Base-by-base conservation (phyloP, 2,113 vertebrate species). In the Thymallus thymallus region DNA sequence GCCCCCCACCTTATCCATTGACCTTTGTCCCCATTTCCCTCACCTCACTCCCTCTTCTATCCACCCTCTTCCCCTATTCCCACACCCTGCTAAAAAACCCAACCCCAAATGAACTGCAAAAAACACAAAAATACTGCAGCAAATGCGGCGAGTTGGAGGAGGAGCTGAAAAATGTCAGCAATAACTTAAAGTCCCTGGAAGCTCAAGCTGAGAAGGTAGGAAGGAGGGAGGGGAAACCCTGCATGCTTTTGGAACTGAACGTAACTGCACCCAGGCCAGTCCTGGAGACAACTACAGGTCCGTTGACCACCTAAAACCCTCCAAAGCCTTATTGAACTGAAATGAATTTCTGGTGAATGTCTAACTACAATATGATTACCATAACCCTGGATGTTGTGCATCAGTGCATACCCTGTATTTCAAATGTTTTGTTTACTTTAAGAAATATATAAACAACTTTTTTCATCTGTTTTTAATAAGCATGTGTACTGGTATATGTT, bases 171-270 rank as follows among this genome's bases (percentile, higher is more conserved):
- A 96, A 95, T 91, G 94, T 97, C 92, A 95, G 94, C 91, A 95
- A 95, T 92, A 94, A 95, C 86, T 94, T 97, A 91, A 98, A 97
- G 87, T 97, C 95, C 88, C 93, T 98, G 95, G 95, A 97, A 92
- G 96, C 96, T 90, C 96, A 96, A 91, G 89, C 95, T 64, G 96
- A 98, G 88, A 98, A 98, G 96, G 97, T 98, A 96, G 94, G 94
- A 63, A 79, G 64, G 14, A 2, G 29, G 35, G 35, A 41, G 35
- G 35, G 9, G 6, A 69, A 32, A 32, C 26, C 73, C 26, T 83
- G 78, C 78, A 78, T 83, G 84, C 45, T n/a, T 64, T 29, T 56
- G 51, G 46, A 62, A 45, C 18, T 10, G 46, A 62, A 45, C 12
- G 7, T 35, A 71, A 78, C 45, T 4, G n/a, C 1, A 30, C 16